Conservation (phyloP, 2,888 invertebrate genomes). For the Actias luna region DNA sequence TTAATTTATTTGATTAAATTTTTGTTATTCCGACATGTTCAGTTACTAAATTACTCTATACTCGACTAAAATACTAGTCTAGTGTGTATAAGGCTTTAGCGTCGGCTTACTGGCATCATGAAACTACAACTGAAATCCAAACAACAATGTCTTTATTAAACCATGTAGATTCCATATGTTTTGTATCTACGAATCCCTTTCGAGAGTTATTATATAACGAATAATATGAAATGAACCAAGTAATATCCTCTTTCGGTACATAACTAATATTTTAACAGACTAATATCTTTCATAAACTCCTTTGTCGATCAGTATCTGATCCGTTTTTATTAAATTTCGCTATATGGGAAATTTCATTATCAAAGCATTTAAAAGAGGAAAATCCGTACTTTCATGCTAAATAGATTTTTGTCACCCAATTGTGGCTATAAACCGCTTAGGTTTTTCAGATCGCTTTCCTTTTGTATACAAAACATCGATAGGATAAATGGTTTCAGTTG, state of each 20-base stretch:
- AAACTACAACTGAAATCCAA: no score
- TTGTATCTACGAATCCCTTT: no score
- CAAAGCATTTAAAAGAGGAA: slow-evolving; percentile 13
- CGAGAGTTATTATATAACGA: no score
- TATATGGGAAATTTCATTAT: slow-evolving; percentile 18
- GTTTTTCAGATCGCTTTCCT: neutral
- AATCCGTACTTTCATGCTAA: slow-evolving; percentile 14
- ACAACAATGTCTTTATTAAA: no score
- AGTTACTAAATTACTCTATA: no score
- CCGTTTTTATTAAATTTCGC: slow-evolving; percentile 30
- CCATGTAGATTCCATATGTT: no score
- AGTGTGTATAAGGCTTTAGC: no score
- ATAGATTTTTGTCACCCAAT: neutral
- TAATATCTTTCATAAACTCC: slow-evolving; percentile 24
- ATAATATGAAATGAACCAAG: neutral
- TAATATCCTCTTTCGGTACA: neutral
- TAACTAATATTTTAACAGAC: neutral
- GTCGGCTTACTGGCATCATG: no score
- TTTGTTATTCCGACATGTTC: no score
- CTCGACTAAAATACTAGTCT: no score
- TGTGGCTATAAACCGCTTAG: neutral
- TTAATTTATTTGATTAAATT: no score
- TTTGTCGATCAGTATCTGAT: slow-evolving; percentile 26
- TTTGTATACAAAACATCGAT: neutral
- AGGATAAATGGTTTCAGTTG: neutral